Evolutionary conservation across 2,888 invertebrate species (phyloP), one percentile per base, ranked within the genome.

Genomic region (Bellardia pandia): DNA sequence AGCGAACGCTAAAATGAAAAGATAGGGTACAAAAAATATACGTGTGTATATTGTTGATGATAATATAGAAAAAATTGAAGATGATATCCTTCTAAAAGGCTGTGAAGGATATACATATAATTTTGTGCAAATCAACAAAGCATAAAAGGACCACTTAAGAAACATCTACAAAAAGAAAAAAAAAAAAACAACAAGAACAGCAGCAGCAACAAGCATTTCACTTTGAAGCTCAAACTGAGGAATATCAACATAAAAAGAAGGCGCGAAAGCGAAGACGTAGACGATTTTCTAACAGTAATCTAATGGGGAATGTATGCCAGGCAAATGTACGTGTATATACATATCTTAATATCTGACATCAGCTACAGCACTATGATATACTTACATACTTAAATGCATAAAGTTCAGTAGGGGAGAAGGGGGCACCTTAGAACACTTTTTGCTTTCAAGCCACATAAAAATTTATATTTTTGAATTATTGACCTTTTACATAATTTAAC

Each of bases 141-240:
- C 92, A 91, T 90, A 90, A 87, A 91, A 92, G 92, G 91, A 91
- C 91, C 91, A 92, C 92, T 92, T 92, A 91, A 90, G 91, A 90
- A 89, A 82, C 75, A 82, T 78, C 72, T 66, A 81, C 62, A 62
- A 23, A 23, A 23, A 23, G 1, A 23, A 23, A 23, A 23, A 23
- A 23, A 23, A 23, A 23, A 23, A 23, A 23, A 68, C 77, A 77
- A 66, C 30, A 72, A n/a, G 7, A 69, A 16, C 56, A 66, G 4
- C 53, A 75, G 60, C 68, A 74, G 60, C 68, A 78, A 78, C 66
- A 78, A 77, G 66, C 53, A 87, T 58, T 86, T 90, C 90, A 89
- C 92, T 92, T 92, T 91, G 92, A 91, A 91, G 92, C 91, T 86
- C 82, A 13, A 85, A 69, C 62, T 69, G n/a, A 62, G 42, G 51